phyloP scores from a whole-genome alignment of 2,888 invertebrate species.

The Ischnura elegans region DNA sequence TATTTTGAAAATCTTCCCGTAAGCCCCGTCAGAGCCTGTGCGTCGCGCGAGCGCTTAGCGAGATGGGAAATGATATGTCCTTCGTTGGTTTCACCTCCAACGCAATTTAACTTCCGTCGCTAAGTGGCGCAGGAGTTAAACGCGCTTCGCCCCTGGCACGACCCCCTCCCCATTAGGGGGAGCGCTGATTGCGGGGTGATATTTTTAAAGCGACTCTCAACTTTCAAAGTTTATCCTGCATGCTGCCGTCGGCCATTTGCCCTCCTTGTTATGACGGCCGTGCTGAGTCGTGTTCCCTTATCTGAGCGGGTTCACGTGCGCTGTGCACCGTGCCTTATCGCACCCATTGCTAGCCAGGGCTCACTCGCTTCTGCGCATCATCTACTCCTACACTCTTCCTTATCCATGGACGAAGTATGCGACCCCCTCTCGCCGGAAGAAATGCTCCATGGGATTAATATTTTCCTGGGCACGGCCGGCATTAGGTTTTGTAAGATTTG shows the following conservation, averaged over 20 bases:
- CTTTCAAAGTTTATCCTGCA: not conserved
- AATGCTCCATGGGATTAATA: no score
- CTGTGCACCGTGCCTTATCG: not conserved
- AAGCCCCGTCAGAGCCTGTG: not conserved
- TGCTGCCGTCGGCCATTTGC: not conserved
- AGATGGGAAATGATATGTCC: not conserved
- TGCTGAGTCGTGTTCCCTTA: not conserved
- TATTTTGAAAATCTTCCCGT: not conserved
- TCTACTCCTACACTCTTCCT: no score
- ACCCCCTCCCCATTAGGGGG: not conserved
- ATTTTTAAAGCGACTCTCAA: not conserved
- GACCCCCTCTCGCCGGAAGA: no score
- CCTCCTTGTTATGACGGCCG: not conserved
- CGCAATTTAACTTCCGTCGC: not conserved
- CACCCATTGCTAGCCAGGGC: not conserved
- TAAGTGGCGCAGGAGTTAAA: not conserved
- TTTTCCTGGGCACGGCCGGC: no score
- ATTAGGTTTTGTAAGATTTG: no score
- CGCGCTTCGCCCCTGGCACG: not conserved
- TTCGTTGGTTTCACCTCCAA: not conserved
- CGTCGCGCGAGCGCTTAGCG: not conserved
- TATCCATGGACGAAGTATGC: no score
- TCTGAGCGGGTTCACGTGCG: not conserved
- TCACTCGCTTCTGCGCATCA: not conserved
- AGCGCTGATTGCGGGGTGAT: not conserved